Conservation (phyloP, 1,140 invertebrate genomes). For the Caenorhabditis brenneri region DNA sequence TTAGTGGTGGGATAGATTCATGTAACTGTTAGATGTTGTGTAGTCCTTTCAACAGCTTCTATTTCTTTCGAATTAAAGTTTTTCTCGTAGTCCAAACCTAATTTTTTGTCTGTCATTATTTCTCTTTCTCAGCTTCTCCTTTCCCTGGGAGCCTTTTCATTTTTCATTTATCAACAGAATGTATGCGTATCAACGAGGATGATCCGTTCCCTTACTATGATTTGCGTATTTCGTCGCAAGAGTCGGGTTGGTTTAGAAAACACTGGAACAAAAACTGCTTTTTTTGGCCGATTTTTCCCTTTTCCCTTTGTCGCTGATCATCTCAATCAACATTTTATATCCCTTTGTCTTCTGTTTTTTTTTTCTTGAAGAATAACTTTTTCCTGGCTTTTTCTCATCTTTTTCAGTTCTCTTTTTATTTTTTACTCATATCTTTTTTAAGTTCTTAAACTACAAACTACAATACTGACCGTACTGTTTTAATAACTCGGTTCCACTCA, state of each 20-base stretch:
- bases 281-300: slow-evolving; percentile 46
- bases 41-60: slow-evolving; percentile 33
- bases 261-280: no score
- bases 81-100: not conserved
- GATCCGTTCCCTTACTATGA: slow-evolving; percentile 62
- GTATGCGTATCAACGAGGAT: slow-evolving; percentile 59
- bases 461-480: no score
- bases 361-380: slow-evolving; percentile 15
- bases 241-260: slow-evolving; percentile 16
- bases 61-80: not conserved
- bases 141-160: not conserved
- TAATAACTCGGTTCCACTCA: no score
- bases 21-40: not conserved
- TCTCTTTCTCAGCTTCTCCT: slow-evolving; percentile 22
- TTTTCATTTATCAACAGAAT: slow-evolving; percentile 18
- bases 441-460: no score
- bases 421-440: not conserved
- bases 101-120: slow-evolving; percentile 53
- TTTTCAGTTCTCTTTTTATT: not conserved
- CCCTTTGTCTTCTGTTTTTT: slow-evolving; percentile 37
- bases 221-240: slow-evolving; percentile 55
- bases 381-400: slow-evolving; percentile 29
- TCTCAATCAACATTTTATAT: not conserved
- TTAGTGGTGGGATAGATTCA: not conserved
- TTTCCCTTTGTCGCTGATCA: not conserved